These are phyloP conservation scores for Drosophila repleta DNA, from an alignment of 1,140 invertebrate genomes.

Conservation along the genomic window DNA sequence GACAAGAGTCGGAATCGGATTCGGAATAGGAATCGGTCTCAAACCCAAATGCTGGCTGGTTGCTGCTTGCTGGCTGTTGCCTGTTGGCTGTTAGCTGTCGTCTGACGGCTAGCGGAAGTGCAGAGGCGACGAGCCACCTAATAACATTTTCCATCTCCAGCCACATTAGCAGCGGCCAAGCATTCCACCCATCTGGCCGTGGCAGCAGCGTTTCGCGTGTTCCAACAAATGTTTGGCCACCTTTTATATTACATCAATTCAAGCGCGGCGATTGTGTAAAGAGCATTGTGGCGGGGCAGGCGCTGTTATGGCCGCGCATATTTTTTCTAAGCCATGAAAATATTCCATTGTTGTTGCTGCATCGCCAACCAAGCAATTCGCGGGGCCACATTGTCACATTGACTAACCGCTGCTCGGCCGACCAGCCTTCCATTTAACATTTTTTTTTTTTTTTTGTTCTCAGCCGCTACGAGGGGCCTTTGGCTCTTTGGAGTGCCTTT, in stretches of 20 bases:
- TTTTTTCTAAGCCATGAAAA: slow-evolving; percentile 60
- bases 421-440: slow-evolving; percentile 21
- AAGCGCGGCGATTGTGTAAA: slow-evolving; percentile 58
- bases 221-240: slow-evolving; percentile 71
- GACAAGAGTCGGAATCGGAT: slow-evolving; percentile 24
- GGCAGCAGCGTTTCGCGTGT: slow-evolving; percentile 39
- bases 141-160: slow-evolving; percentile 60
- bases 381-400: slow-evolving; percentile 68
- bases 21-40: slow-evolving; percentile 16
- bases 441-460: no score
- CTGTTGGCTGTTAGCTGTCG: slow-evolving; percentile 3
- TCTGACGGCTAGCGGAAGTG: slow-evolving; percentile 51
- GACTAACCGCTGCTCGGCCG: slow-evolving; percentile 50
- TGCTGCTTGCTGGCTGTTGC: slow-evolving; percentile 10
- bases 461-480: slow-evolving; percentile 42
- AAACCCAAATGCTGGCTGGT: slow-evolving; percentile 3
- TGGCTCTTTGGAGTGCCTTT: slow-evolving; percentile 64
- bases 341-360: slow-evolving; percentile 59
- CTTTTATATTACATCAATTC: slow-evolving; percentile 69
- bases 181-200: slow-evolving; percentile 5
- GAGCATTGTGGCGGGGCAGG: slow-evolving; percentile 55
- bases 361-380: slow-evolving; percentile 26
- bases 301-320: slow-evolving; percentile 60
- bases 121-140: slow-evolving; percentile 72
- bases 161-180: slow-evolving; percentile 6